These are phyloP conservation scores for Amiota minor DNA, from an alignment of 2,888 invertebrate species.

Conservation along the genomic window DNA sequence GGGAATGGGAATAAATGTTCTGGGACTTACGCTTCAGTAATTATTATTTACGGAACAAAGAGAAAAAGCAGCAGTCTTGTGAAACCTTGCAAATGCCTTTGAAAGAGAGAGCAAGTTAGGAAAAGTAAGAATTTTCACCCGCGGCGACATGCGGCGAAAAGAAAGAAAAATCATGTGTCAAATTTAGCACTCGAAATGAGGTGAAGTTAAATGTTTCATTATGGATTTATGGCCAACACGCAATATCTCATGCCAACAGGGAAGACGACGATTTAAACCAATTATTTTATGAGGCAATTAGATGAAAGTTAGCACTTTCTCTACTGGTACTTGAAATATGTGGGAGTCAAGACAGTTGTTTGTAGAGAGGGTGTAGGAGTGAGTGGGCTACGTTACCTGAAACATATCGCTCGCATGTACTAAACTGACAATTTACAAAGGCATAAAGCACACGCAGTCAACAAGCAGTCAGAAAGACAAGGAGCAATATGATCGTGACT, in stretches of 20 bases:
- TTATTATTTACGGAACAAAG: conserved; percentile 1
- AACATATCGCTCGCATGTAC: conserved; percentile 44
- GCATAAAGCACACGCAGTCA: conserved; percentile 12
- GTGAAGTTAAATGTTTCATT: conserved; percentile 63
- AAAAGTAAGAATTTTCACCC: conserved; percentile 37
- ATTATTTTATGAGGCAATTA: conserved; percentile 63
- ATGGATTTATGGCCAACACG: conserved; percentile 60
- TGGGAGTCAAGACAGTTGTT: conserved; percentile 52
- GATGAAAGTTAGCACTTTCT: conserved; percentile 36
- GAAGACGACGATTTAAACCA: conserved; percentile 19
- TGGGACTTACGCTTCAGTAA: conserved; percentile 37
- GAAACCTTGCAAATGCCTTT: not conserved
- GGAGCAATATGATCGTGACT: conserved; percentile 57
- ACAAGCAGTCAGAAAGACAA: conserved; percentile 11
- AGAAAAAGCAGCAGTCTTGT: not conserved
- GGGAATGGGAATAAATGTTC: conserved; percentile 16
- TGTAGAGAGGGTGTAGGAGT: not conserved
- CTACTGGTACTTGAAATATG: conserved; percentile 39
- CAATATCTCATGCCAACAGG: conserved; percentile 38
- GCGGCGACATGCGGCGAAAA: conserved; percentile 49
- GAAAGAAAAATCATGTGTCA: conserved; percentile 62
- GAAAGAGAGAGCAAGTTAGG: not conserved
- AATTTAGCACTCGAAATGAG: conserved; percentile 59
- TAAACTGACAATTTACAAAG: conserved; percentile 41
- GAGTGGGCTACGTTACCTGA: not conserved